Base-by-base conservation (phyloP, 2,797 vertebrate genomes). In the Cichlasoma orientale region DNA sequence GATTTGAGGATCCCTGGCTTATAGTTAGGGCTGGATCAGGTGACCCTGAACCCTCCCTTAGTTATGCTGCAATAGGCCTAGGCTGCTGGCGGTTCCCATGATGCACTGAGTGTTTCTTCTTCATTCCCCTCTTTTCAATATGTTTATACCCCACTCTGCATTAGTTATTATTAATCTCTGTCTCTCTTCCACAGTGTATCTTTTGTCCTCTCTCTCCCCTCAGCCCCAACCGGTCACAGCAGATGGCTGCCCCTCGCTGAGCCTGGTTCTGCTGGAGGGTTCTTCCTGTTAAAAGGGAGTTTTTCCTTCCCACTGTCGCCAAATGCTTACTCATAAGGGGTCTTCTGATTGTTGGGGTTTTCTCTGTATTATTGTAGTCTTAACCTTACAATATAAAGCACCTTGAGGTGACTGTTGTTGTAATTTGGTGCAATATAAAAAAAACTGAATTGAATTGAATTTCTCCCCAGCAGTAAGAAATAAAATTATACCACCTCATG, bases 201-300 rank as follows among this genome's bases (percentile, higher is more conserved):
- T 59, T 59, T 36, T 59, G n/a, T 14, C 21, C 33, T 59, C 57
- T 59, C 21, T 18, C 57, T 23, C 33, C 33, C 33, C 3, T 38
- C 57, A 3, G 31, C 31, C 11, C 3, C 7, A 14, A 36, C 57
- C 56, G 1, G 31, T 36, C 56, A 33, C 29, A 36, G 31, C 57
- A 8, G 0, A 1, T 0, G 19, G 21, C 31, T 8, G 33, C 12
- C 31, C 33, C 57, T 21, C 31, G 3, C 29, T 27, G 27, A 27
- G 27, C 1, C 11, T 59, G 33, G 33, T 36, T 36, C 31, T 13
- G 0, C 31, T 4, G 33, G 57, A 59, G 31, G 11, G 3, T 21
- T 59, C 33, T 59, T 59, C n/a, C 57, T 16, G 57, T 59, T 61
- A 14, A 61, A 38, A 38, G 33, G 57, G 33, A 38, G n/a, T 9